A percentile compares a stretch with the other conserved stretches of the same genome.
phyloP scores from a whole-genome alignment of 2,888 invertebrate genomes.

The Macaria liturata region DNA sequence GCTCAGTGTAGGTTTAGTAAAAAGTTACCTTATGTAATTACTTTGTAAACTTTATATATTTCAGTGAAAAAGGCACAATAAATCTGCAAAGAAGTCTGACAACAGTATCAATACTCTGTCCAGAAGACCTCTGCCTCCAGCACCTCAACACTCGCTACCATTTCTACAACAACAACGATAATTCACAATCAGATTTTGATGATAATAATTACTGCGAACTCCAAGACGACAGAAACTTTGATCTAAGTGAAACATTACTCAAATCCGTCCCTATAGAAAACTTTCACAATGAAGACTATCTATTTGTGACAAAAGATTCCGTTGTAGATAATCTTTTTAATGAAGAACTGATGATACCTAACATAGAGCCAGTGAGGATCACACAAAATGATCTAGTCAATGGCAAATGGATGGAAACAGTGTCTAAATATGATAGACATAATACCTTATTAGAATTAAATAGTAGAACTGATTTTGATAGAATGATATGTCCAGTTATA shows the following conservation, averaged over 20 bases:
- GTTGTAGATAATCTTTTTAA: constrained; percentile 20
- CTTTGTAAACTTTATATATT: too few species aligned
- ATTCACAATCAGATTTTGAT: constrained; percentile 22
- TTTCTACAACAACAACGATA: constrained; percentile 27
- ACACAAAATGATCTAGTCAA: constrained; percentile 22
- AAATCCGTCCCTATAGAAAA: constrained; percentile 20
- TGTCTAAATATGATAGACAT: neutral
- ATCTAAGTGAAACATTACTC: constrained; percentile 25
- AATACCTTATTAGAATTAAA: constrained; percentile 10
- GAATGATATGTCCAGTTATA: neutral
- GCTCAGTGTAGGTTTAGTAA: too few species aligned
- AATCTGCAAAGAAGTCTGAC: constrained; percentile 58
- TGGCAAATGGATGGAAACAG: constrained; percentile 16
- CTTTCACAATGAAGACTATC: constrained; percentile 26
- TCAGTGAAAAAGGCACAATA: constrained; percentile 67
- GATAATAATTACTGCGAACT: constrained; percentile 26
- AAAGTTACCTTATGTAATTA: too few species aligned
- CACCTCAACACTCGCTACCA: constrained; percentile 31
- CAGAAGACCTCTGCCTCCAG: constrained; percentile 55
- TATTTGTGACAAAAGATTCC: constrained; percentile 24
- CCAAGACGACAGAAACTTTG: constrained; percentile 28
- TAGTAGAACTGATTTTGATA: constrained; percentile 5
- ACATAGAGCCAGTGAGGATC: constrained; percentile 15
- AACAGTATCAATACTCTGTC: constrained; percentile 54
- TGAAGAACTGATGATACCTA: constrained; percentile 12